Evolutionary conservation across 2,888 invertebrate genomes (phyloP).

Genomic region (Pseudanteris insignis): DNA sequence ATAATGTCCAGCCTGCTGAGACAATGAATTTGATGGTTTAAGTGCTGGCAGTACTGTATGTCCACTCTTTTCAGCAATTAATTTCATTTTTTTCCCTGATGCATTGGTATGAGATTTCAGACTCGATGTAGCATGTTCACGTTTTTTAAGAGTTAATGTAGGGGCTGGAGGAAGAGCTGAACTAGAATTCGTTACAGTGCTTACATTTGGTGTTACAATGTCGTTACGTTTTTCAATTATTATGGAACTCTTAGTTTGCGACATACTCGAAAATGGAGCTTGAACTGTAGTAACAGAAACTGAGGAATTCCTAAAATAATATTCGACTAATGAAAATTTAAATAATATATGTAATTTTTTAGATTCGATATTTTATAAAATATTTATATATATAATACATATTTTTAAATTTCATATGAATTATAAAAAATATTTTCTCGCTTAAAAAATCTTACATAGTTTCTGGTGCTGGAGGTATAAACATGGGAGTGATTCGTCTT

Average conservation of each 20-base stretch:
- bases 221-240: slow-evolving; percentile 80
- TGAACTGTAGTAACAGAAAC: slow-evolving; percentile 69
- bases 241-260: slow-evolving; percentile 82
- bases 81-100: slow-evolving; percentile 56
- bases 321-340: too few species aligned
- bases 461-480: slow-evolving; percentile 79
- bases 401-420: background rate
- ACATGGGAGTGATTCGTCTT: slow-evolving; percentile 95
- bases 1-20: slow-evolving; percentile 63
- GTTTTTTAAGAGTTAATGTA: slow-evolving; percentile 56
- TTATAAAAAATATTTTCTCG: too few species aligned
- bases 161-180: slow-evolving; percentile 48
- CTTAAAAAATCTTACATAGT: slow-evolving; percentile 68
- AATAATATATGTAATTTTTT: too few species aligned
- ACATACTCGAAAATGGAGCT: slow-evolving; percentile 78
- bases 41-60: slow-evolving; percentile 57
- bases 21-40: slow-evolving; percentile 58
- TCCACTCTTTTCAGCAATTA: slow-evolving; percentile 53
- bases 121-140: slow-evolving; percentile 54
- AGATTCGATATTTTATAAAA: too few species aligned
- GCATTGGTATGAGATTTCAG: slow-evolving; percentile 47
- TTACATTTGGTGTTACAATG: slow-evolving; percentile 69
- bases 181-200: slow-evolving; percentile 53
- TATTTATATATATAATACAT: too few species aligned
- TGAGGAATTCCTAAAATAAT: slow-evolving; percentile 67